These are phyloP conservation scores for Cephus pygmeus DNA, from an alignment of 2,888 invertebrate species.

Conservation along the genomic window DNA sequence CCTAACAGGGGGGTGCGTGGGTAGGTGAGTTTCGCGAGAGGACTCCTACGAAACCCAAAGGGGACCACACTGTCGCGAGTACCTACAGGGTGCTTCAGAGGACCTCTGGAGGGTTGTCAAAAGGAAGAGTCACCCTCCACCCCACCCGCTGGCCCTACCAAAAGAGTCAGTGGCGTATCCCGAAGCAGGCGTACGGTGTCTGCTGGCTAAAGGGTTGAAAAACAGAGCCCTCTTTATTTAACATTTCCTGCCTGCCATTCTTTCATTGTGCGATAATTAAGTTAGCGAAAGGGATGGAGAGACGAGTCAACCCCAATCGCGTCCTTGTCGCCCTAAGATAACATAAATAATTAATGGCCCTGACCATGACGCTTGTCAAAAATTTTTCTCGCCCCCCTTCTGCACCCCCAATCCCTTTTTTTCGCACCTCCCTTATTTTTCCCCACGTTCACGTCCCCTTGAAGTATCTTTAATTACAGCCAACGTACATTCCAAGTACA, in stretches of 20 bases:
- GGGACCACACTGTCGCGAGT: not conserved
- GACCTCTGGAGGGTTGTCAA: constrained; percentile 2
- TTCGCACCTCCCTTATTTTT: not conserved
- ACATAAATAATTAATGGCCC: not conserved
- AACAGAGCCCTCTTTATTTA: constrained; percentile 46
- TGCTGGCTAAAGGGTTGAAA: constrained; percentile 32
- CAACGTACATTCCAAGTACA: not conserved
- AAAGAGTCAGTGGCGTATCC: not conserved
- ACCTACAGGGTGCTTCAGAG: not conserved
- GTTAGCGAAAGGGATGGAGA: constrained; percentile 31
- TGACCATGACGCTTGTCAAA: not conserved
- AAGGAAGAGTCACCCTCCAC: constrained; percentile 7
- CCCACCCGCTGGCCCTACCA: not conserved
- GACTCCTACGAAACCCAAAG: constrained; percentile 8
- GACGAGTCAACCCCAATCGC: not conserved
- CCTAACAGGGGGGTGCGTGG: constrained; percentile 12
- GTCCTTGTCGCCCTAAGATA: not conserved
- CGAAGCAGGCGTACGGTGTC: not conserved
- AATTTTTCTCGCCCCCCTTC: not conserved
- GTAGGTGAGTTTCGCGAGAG: not conserved
- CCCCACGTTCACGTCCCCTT: not conserved
- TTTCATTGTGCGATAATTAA: constrained; percentile 49
- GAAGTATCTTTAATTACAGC: not conserved
- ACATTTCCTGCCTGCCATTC: constrained; percentile 44
- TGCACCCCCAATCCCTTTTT: no score